A percentile compares a stretch with the other conserved stretches of the same genome.
phyloP scores from a whole-genome alignment of 2,888 invertebrate species.

The Zygothrica quintamaculata region DNA sequence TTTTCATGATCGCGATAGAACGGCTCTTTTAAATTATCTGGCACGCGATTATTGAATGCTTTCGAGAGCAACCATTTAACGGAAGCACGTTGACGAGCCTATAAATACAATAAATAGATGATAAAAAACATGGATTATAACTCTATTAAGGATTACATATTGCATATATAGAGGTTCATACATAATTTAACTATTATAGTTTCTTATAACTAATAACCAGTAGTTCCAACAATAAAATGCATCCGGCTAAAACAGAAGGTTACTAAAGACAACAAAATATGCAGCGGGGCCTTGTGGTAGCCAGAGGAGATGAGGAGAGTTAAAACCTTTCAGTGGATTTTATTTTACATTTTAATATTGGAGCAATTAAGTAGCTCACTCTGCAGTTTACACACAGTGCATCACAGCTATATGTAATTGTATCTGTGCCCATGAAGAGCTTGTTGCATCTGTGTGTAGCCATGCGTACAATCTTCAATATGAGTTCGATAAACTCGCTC shows the following conservation, averaged over 20 bases:
- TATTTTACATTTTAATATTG: slow-evolving; percentile 45
- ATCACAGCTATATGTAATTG: slow-evolving; percentile 8
- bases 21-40: slow-evolving; percentile 95
- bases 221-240: no score
- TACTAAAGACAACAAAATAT: not conserved
- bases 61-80: slow-evolving; percentile 98
- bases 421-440: not conserved
- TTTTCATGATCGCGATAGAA: slow-evolving; percentile 98
- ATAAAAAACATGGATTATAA: no score
- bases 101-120: slow-evolving; percentile 86
- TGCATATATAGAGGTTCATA: no score
- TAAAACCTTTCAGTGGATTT: slow-evolving; percentile 37
- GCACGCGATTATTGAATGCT: slow-evolving; percentile 97
- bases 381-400: slow-evolving; percentile 37
- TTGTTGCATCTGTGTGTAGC: slow-evolving; percentile 62
- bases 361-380: slow-evolving; percentile 58
- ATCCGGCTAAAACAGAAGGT: not conserved
- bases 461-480: slow-evolving; percentile 81
- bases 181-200: no score
- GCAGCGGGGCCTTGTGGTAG: not conserved
- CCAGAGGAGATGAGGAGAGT: not conserved
- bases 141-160: no score
- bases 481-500: slow-evolving; percentile 78
- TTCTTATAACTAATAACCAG: no score
- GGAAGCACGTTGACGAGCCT: slow-evolving; percentile 98